Percentiles rank a stretch among this genome's conserved stretches.
Evolutionary conservation across 2,797 vertebrate genomes (phyloP).

Genomic region (Galaxias olidus): DNA sequence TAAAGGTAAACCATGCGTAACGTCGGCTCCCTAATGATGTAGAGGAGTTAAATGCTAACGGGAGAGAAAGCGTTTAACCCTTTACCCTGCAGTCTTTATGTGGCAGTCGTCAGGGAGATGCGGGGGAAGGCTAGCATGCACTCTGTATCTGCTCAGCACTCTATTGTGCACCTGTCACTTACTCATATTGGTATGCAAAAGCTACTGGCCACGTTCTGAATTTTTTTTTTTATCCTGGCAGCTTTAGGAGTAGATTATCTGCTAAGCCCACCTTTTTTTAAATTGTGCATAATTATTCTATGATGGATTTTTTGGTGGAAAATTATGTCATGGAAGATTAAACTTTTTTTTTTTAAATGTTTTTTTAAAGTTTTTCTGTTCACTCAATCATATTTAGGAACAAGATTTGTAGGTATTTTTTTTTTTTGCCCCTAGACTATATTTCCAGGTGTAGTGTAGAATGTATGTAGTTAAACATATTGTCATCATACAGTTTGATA

Average conservation of each 20-base stretch:
- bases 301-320: no score
- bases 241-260: background rate
- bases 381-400: background rate
- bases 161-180: slow-evolving; percentile 18
- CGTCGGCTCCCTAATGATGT: no score
- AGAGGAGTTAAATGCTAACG: no score
- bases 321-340: background rate
- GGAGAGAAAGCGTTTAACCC: no score
- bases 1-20: no score
- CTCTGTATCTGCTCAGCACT: background rate
- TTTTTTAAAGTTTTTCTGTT: background rate
- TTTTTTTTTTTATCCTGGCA: background rate
- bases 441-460: no score
- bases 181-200: slow-evolving; percentile 13
- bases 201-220: slow-evolving; percentile 1
- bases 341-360: background rate
- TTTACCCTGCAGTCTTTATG: slow-evolving; percentile 2
- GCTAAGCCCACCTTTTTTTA: no score
- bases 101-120: slow-evolving; percentile 7
- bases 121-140: slow-evolving; percentile 19
- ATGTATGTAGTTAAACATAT: no score
- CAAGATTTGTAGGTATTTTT: no score
- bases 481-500: no score
- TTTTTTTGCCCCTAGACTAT: no score
- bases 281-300: no score